Base-by-base conservation (phyloP, 2,888 invertebrate species). In the Agrotis clavis region DNA sequence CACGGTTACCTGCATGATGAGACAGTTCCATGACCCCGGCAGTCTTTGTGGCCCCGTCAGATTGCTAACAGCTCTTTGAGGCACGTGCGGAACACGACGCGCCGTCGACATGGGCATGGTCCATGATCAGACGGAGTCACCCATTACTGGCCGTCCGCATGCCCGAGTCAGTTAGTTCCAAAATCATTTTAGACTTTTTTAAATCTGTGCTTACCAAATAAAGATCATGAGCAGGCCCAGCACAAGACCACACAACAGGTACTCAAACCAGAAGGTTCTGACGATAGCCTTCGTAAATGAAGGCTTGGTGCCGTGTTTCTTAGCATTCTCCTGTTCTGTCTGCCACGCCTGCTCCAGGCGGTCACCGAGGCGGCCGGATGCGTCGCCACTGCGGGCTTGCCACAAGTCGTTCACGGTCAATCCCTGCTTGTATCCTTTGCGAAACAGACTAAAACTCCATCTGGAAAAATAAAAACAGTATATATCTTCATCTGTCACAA, bases 321-420 rank as follows among this genome's bases (percentile, higher is more conserved):
- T 90, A 1, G 96, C 94, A 65, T 88, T 86, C 54, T 89, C 86
- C 47, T 96, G 72, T 88, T 97, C 97, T 59, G 91, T 88, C 51
- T 94, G 89, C 97, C 97, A 97, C 81, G 96, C 97, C 94, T 91
- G 92, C 90, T 97, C 97, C 54, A 97, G 90, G 60, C 90, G 91
- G 88, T 97, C 95, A n/a, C 97, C 97, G 48, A 97, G 92, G 19
- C 87, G 87, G 79, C 96, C 96, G 0, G 97, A 97, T 53, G 93
- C 89, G 89, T 97, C 97, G 25, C 91, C 91, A 25, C 92, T 89
- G 16, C 97, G 91, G 18, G 96, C 94, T 86, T 96, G 97, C 89
- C 96, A 97, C 16, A 97, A 90, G 89, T 97, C 97, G 83, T 96
- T 96, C 2, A 96, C 85, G 82, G 97, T 96, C 62, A 97, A 90